A percentile compares a stretch with the other conserved stretches of the same genome.
Conservation (phyloP, 2,113 vertebrate genomes). For the Lontra canadensis region DNA sequence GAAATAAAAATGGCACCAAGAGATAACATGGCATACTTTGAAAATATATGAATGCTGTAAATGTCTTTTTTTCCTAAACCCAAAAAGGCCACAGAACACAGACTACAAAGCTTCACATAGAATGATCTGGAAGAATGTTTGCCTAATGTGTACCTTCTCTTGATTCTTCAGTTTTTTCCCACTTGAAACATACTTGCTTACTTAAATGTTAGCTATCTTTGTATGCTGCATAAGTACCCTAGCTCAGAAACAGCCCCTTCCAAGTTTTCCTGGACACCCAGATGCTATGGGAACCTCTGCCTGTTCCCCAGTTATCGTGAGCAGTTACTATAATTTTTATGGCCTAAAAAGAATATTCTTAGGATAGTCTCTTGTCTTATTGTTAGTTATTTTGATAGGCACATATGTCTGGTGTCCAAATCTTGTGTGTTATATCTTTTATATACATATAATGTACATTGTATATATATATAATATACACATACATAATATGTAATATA, state of each 20-base stretch:
- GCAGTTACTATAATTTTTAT: background rate
- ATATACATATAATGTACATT: background rate
- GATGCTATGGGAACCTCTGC: rapidly evolving
- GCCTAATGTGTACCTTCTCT: background rate
- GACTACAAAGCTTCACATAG: background rate
- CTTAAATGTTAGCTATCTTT: background rate
- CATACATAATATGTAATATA: background rate
- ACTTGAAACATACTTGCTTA: background rate
- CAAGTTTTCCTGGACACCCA: background rate
- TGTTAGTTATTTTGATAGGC: background rate
- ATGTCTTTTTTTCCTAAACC: background rate
- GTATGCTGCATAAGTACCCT: background rate
- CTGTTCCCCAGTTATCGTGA: background rate
- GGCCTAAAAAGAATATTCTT: background rate
- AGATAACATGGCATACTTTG: background rate
- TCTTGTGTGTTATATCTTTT: background rate
- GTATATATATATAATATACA: background rate
- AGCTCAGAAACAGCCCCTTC: background rate
- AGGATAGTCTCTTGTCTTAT: background rate
- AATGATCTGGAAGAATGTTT: background rate
- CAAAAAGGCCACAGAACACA: background rate
- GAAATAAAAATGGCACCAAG: background rate
- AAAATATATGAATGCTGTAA: background rate
- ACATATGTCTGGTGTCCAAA: background rate
- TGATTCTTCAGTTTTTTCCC: background rate